These are phyloP conservation scores for Lates calcarifer DNA, from an alignment of 2,113 vertebrate genomes.

Conservation along the genomic window DNA sequence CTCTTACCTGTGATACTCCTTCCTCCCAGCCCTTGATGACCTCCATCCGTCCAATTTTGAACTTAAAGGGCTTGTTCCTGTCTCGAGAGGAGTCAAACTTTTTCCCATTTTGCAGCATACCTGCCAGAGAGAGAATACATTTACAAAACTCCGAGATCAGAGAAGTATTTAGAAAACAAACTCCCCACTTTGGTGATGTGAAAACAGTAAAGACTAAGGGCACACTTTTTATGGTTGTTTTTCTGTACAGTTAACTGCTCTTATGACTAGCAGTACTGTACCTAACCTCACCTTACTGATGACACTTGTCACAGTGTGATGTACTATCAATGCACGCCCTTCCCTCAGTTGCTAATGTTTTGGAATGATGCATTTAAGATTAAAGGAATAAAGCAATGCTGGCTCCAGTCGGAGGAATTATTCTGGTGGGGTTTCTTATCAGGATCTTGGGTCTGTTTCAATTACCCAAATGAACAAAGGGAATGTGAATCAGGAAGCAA, in stretches of 20 bases:
- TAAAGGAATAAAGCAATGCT: constrained; percentile 27
- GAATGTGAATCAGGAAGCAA: constrained; percentile 71
- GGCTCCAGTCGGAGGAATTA: constrained; percentile 45
- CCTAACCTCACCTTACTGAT: not conserved
- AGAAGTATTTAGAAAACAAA: not conserved
- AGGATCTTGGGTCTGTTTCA: constrained; percentile 60
- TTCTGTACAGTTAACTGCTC: not conserved
- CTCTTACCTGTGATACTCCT: constrained; percentile 93
- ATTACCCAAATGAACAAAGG: constrained; percentile 75
- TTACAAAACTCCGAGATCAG: not conserved
- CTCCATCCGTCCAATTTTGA: constrained; percentile 95
- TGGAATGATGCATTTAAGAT: constrained; percentile 35
- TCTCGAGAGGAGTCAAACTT: constrained; percentile 99
- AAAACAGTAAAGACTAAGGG: not conserved
- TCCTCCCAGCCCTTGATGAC: constrained; percentile 99
- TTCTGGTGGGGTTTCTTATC: constrained; percentile 57
- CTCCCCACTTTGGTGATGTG: not conserved
- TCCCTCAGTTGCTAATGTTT: constrained; percentile 34
- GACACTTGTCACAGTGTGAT: not conserved
- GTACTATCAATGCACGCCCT: constrained; percentile 26
- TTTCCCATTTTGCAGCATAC: constrained; percentile 98
- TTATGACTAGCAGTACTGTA: too few species aligned
- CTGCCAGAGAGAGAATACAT: constrained; percentile 78
- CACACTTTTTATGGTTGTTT: not conserved
- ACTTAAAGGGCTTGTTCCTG: constrained; percentile 99